Percentiles rank a stretch among this genome's conserved stretches.
Evolutionary conservation across 2,888 invertebrate genomes (phyloP).

Genomic region (Ophonus ardosiacus): DNA sequence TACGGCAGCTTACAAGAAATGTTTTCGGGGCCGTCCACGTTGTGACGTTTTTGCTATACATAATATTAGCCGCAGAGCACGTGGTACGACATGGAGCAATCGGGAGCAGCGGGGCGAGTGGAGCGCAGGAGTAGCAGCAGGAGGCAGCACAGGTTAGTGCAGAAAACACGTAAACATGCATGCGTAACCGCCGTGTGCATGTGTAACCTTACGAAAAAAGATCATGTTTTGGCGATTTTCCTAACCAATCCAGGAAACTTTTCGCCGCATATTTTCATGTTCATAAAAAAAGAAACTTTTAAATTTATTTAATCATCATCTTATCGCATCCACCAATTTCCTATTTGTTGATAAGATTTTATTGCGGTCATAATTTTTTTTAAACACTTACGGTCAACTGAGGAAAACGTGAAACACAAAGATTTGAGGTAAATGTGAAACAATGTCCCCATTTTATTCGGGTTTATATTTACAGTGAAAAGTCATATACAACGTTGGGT

Average conservation of each 20-base stretch:
- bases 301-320: not conserved
- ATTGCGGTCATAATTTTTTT: not conserved
- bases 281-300: not conserved
- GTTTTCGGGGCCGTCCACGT: conserved; percentile 66
- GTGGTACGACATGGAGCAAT: conserved; percentile 57
- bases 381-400: no score
- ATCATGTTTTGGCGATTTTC: not conserved
- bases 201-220: not conserved
- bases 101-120: conserved; percentile 33
- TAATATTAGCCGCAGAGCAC: conserved; percentile 58
- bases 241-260: not conserved
- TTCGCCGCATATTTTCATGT: not conserved
- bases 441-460: no score
- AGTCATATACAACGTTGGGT: no score
- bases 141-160: conserved; percentile 63
- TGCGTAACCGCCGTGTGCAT: conserved; percentile 15
- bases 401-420: no score
- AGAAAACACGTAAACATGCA: conserved; percentile 32
- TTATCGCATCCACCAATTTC: not conserved
- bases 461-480: no score
- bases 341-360: not conserved
- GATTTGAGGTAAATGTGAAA: no score
- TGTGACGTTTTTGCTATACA: conserved; percentile 60
- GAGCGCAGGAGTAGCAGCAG: conserved; percentile 59
- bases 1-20: conserved; percentile 67